Conservation (phyloP, 1,140 invertebrate genomes). For the Rhyzopertha dominica region DNA sequence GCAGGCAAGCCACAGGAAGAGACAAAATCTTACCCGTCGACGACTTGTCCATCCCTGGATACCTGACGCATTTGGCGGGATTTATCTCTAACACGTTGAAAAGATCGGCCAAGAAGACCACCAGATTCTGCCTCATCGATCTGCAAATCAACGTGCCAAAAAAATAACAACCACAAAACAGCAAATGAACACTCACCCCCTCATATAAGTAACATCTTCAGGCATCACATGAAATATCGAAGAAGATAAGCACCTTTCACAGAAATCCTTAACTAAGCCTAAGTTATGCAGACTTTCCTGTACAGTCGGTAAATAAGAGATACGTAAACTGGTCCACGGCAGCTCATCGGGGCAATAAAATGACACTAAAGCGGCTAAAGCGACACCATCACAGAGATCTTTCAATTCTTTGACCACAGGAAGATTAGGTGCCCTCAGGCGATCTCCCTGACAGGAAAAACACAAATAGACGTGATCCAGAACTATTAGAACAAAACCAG, state of each 20-base stretch:
- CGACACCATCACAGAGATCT: constrained; percentile 89
- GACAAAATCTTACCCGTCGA: constrained; percentile 51
- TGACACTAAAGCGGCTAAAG: constrained; percentile 80
- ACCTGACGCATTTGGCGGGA: constrained; percentile 80
- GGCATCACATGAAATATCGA: constrained; percentile 92
- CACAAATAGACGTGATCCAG: background rate
- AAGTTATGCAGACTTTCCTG: constrained; percentile 94
- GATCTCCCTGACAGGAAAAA: constrained; percentile 39
- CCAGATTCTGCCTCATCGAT: constrained; percentile 87
- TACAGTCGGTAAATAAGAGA: constrained; percentile 52
- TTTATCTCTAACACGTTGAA: constrained; percentile 94
- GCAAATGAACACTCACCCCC: constrained; percentile 60
- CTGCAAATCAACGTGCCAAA: constrained; percentile 49
- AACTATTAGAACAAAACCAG: background rate
- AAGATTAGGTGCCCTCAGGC: constrained; percentile 47
- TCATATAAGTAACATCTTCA: constrained; percentile 93
- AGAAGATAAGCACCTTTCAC: constrained; percentile 74
- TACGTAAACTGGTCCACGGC: constrained; percentile 54
- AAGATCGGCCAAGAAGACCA: constrained; percentile 91
- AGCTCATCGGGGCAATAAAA: constrained; percentile 92
- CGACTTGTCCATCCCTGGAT: constrained; percentile 59
- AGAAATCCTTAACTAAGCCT: constrained; percentile 84
- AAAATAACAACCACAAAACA: background rate
- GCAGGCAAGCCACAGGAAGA: too few relatives aligned
- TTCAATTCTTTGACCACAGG: constrained; percentile 54